Conservation (phyloP, 2,888 invertebrate genomes). For the Drosophila kambysellisi region DNA sequence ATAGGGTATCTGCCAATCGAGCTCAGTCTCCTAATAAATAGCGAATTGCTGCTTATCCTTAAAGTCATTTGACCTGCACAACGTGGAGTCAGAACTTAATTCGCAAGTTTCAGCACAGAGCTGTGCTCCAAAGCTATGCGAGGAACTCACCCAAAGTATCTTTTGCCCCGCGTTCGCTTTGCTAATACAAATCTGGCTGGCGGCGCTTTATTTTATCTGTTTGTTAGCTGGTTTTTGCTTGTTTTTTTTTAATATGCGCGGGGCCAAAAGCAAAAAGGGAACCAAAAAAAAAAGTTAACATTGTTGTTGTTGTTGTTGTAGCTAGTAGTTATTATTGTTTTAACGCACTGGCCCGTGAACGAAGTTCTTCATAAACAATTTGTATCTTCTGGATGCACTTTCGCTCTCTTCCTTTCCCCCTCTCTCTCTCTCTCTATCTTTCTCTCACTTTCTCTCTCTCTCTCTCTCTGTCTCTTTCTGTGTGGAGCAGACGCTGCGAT, state of each 20-base stretch:
- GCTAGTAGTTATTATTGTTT: conserved; percentile 51
- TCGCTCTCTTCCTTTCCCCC: conserved; percentile 20
- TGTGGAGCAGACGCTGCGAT: conserved; percentile 6
- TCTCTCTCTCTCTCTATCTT: background rate
- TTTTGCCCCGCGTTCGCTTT: background rate
- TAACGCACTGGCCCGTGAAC: conserved; percentile 63
- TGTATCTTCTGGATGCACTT: conserved; percentile 65
- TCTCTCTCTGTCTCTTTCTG: background rate
- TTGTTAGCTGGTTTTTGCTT: conserved; percentile 7
- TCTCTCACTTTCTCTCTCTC: background rate
- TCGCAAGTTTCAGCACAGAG: conserved; percentile 41
- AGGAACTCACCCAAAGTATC: background rate
- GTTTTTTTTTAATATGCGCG: conserved; percentile 4
- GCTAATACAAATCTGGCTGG: conserved; percentile 20
- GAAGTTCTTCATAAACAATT: conserved; percentile 66
- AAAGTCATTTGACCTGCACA: background rate
- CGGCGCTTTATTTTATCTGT: conserved; percentile 19
- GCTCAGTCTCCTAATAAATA: background rate
- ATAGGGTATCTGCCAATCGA: background rate
- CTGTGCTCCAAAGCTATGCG: conserved; percentile 36
- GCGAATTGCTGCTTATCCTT: conserved; percentile 17
- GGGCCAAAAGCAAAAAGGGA: background rate
- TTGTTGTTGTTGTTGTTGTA: conserved; percentile 7
- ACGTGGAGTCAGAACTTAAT: conserved; percentile 33
- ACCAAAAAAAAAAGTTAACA: conserved; percentile 11